phyloP scores from a whole-genome alignment of 2,888 invertebrate species.

The Trachelus stipa region DNA sequence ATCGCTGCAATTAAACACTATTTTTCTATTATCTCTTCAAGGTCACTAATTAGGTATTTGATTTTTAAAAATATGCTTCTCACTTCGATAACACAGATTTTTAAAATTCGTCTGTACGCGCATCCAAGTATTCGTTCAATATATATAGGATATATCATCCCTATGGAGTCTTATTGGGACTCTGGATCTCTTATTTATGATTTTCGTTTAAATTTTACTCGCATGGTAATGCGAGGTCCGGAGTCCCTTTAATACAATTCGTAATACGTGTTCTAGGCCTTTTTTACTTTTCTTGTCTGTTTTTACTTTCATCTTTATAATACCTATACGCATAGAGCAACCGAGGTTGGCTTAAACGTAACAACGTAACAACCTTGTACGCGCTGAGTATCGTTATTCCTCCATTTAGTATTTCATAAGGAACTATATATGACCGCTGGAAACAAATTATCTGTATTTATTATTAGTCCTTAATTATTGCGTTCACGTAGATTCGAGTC shows the following conservation, averaged over 20 bases:
- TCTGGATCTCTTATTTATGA: no score
- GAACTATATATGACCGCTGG: not conserved
- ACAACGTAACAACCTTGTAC: not conserved
- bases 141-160: not conserved
- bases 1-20: not conserved
- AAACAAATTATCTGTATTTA: not conserved
- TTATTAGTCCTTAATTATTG: not conserved
- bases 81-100: not conserved
- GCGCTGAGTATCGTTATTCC: not conserved
- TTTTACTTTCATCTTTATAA: not conserved
- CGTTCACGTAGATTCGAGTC: not conserved
- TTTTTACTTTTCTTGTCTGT: not conserved
- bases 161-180: no score
- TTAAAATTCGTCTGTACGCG: no score
- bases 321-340: not conserved
- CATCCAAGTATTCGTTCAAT: not conserved
- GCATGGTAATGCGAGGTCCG: no score
- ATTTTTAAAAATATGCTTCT: not conserved
- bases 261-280: not conserved
- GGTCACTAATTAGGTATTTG: not conserved
- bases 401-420: not conserved
- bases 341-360: not conserved
- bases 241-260: not conserved
- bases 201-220: no score
- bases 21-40: not conserved